Percentiles rank a stretch among this genome's conserved stretches.
phyloP scores from a whole-genome alignment of 2,888 invertebrate species.

The Lasius platythorax region DNA sequence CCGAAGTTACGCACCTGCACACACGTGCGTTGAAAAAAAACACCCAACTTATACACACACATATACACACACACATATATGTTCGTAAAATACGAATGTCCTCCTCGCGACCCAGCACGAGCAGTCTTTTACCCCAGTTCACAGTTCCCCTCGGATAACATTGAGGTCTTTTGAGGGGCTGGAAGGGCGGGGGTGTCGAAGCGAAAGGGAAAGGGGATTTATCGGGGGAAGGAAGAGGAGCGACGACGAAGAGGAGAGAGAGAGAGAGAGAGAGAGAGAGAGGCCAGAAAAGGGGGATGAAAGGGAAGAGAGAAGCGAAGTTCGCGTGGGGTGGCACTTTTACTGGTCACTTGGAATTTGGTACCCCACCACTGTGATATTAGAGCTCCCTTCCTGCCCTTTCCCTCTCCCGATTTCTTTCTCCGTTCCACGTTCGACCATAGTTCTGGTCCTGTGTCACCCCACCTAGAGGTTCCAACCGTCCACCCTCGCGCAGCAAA shows the following conservation, averaged over 20 bases:
- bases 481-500: constrained; percentile 74
- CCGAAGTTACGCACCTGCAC: constrained; percentile 73
- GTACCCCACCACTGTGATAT: constrained; percentile 64
- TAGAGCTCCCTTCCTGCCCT: constrained; percentile 55
- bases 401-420: constrained; percentile 30
- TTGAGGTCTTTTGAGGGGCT: constrained; percentile 51
- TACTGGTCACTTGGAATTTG: constrained; percentile 80
- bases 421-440: constrained; percentile 51
- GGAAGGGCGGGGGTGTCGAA: constrained; percentile 51
- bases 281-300: constrained; percentile 35
- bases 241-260: constrained; percentile 55
- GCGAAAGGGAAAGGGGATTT: constrained; percentile 57
- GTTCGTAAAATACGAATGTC: constrained; percentile 71
- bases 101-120: constrained; percentile 71
- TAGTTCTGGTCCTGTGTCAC: constrained; percentile 67
- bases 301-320: constrained; percentile 36
- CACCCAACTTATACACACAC: constrained; percentile 25
- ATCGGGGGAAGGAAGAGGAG: constrained; percentile 36
- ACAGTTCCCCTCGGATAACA: constrained; percentile 69
- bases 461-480: constrained; percentile 69
- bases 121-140: constrained; percentile 80
- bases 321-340: constrained; percentile 71
- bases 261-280: constrained; percentile 54
- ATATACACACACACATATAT: constrained; percentile 9
- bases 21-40: constrained; percentile 73